Conservation (phyloP, 2,888 invertebrate species). For the Lingula anatina region DNA sequence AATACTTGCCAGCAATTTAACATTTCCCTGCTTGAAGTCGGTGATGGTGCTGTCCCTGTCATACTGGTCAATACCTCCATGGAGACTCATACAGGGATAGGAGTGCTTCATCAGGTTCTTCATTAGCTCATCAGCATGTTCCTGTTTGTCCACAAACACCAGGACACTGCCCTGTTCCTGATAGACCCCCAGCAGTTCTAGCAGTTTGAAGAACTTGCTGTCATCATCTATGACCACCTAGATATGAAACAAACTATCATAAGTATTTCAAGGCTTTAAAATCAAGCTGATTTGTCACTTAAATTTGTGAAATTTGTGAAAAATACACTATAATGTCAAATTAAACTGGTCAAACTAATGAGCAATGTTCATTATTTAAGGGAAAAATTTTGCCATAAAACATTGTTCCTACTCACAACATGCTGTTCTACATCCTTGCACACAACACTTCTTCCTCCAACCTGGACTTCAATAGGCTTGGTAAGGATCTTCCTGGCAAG, state of each 20-base stretch:
- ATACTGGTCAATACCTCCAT: slow-evolving; percentile 99
- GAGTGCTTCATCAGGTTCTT: slow-evolving; percentile 95
- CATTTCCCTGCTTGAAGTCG: slow-evolving; percentile 91
- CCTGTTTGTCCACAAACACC: slow-evolving; percentile 98
- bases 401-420: slow-evolving; percentile 71
- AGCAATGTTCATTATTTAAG: too few species aligned
- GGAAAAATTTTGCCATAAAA: too few species aligned
- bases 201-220: slow-evolving; percentile 92
- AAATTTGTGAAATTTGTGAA: too few species aligned
- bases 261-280: too few species aligned
- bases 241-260: too few species aligned
- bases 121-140: slow-evolving; percentile 79
- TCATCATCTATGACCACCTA: slow-evolving; percentile 81
- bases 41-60: slow-evolving; percentile 96
- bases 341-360: too few species aligned
- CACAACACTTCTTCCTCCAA: slow-evolving; percentile 93
- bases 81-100: slow-evolving; percentile 93
- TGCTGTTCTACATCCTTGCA: slow-evolving; percentile 97
- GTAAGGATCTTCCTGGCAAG: slow-evolving; percentile 86
- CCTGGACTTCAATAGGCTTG: slow-evolving; percentile 86
- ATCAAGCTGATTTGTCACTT: too few species aligned
- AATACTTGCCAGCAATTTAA: slow-evolving; percentile 69
- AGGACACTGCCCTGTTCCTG: slow-evolving; percentile 89
- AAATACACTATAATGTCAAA: too few species aligned
- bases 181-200: slow-evolving; percentile 94